phyloP scores from a whole-genome alignment of 2,888 invertebrate species.

The Iselma pallidipennis region DNA sequence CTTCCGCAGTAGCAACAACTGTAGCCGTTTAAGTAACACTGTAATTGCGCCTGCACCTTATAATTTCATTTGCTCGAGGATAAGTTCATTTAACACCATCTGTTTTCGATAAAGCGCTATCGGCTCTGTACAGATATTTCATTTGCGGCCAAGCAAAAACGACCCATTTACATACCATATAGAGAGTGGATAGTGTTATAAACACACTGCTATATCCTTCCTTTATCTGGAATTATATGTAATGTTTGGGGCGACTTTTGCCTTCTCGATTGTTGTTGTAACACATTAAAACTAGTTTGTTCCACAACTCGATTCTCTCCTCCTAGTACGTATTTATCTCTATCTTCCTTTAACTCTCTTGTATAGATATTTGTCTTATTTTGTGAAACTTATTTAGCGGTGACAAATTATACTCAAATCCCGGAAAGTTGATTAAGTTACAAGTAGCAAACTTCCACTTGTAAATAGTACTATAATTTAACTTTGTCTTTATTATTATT shows the following conservation, averaged over 20 bases:
- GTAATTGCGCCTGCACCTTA: slow-evolving; percentile 49
- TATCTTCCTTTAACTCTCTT: neutral
- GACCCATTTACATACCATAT: slow-evolving; percentile 4
- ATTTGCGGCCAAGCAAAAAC: slow-evolving; percentile 18
- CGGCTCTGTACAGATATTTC: slow-evolving; percentile 22
- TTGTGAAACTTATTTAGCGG: slow-evolving; percentile 9
- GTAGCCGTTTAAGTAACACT: slow-evolving; percentile 44
- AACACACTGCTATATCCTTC: neutral
- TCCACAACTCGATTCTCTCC: neutral
- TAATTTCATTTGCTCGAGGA: slow-evolving; percentile 50
- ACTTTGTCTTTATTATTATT: slow-evolving; percentile 9
- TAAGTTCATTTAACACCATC: slow-evolving; percentile 50
- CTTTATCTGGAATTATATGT: neutral
- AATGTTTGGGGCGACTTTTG: neutral
- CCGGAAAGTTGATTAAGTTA: slow-evolving; percentile 19
- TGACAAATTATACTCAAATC: slow-evolving; percentile 13
- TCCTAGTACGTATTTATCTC: neutral
- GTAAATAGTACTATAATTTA: slow-evolving; percentile 16
- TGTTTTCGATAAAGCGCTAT: slow-evolving; percentile 34
- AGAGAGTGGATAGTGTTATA: neutral
- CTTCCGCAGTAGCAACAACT: slow-evolving; percentile 45
- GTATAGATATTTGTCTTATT: slow-evolving; percentile 5
- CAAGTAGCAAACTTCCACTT: neutral
- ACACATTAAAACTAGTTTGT: neutral
- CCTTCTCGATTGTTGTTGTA: neutral